Evolutionary conservation across 2,888 invertebrate species (phyloP).

Genomic region (Bellardia bayeri): DNA sequence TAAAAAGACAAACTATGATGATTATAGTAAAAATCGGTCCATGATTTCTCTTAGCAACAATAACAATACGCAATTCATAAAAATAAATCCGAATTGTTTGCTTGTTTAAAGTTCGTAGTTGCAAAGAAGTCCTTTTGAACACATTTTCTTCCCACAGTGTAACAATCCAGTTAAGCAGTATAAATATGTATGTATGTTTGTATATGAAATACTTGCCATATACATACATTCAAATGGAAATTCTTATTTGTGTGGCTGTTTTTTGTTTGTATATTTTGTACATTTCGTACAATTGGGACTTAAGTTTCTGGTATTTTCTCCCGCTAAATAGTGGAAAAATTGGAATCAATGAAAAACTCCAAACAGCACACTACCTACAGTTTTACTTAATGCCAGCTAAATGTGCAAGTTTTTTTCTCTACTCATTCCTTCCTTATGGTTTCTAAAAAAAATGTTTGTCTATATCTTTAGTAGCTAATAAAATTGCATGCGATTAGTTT

Average conservation of each 20-base stretch:
- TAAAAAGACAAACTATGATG: too few species aligned
- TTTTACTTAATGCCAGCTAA: conserved; percentile 40
- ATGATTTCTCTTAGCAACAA: too few species aligned
- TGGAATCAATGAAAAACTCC: conserved; percentile 56
- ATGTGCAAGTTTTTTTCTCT: conserved; percentile 21
- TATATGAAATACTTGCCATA: conserved; percentile 47
- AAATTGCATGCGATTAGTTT: conserved; percentile 69
- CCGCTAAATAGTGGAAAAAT: conserved; percentile 62
- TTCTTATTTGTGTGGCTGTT: conserved; percentile 27
- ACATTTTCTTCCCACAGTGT: conserved; percentile 5
- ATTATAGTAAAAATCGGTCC: too few species aligned
- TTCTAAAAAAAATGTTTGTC: conserved; percentile 6
- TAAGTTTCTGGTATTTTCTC: conserved; percentile 60
- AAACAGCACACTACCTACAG: neutral
- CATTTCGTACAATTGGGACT: conserved; percentile 47
- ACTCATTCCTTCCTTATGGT: neutral
- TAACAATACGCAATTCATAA: too few species aligned
- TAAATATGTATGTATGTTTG: neutral
- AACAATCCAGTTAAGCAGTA: conserved; percentile 48
- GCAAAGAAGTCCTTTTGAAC: neutral
- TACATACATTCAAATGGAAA: conserved; percentile 5
- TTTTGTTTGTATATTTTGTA: conserved; percentile 17
- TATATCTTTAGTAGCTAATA: conserved; percentile 55
- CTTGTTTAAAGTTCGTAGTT: too few species aligned
- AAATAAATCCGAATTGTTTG: too few species aligned